Evolutionary conservation across 2,797 vertebrate species (phyloP).

Genomic region (Megaceryle alcyon): DNA sequence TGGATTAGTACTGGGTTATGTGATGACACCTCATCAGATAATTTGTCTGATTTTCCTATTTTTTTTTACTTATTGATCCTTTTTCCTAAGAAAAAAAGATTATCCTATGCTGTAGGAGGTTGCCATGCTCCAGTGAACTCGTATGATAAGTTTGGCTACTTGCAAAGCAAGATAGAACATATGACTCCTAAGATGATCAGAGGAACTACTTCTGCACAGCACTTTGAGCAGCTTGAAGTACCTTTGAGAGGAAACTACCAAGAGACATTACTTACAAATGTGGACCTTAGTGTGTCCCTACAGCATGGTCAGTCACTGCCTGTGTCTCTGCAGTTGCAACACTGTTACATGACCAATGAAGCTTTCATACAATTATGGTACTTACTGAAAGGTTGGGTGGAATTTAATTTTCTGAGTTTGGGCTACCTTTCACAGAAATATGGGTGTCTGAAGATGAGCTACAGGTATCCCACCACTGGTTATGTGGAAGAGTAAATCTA

Average conservation of each 20-base stretch:
- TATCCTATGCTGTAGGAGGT: neutral
- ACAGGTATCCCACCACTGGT: neutral
- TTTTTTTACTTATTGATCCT: neutral
- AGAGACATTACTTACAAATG: too few relatives aligned
- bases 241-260: neutral
- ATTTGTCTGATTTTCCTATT: neutral
- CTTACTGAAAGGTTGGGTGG: neutral
- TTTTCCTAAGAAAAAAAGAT: neutral
- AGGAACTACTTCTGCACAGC: neutral
- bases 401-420: neutral
- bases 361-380: neutral
- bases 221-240: neutral
- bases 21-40: neutral
- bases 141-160: neutral
- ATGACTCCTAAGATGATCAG: neutral
- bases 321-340: too few relatives aligned
- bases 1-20: neutral
- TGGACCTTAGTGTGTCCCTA: too few relatives aligned
- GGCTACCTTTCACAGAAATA: neutral
- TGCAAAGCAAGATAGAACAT: neutral
- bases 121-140: neutral
- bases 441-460: neutral
- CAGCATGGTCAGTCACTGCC: too few relatives aligned
- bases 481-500: neutral
- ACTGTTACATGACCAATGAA: neutral